A percentile compares a stretch with the other conserved stretches of the same genome.
Conservation (phyloP, 2,113 vertebrate species). For the Hemichromis elongatus region DNA sequence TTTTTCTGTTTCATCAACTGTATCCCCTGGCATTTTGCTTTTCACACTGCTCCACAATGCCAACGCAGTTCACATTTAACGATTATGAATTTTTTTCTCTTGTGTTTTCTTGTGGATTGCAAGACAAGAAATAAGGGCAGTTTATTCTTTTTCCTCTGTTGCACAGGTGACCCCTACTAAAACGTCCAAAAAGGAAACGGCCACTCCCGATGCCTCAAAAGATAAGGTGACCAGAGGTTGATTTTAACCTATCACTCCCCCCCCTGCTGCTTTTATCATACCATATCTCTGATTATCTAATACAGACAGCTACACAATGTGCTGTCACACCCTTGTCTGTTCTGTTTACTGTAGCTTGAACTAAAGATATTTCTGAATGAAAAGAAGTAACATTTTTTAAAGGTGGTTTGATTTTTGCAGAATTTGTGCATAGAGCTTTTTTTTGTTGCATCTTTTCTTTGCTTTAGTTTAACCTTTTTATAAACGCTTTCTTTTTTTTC, state of each 20-base stretch:
- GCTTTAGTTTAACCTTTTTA: background rate
- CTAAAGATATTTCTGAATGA: background rate
- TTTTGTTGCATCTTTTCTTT: background rate
- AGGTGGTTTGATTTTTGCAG: background rate
- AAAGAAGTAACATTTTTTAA: background rate
- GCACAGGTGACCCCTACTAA: slow-evolving; percentile 70
- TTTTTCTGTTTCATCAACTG: slow-evolving; percentile 9
- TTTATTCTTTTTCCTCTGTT: slow-evolving; percentile 13
- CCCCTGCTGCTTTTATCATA: background rate
- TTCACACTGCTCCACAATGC: background rate
- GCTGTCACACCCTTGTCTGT: background rate
- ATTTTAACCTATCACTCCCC: background rate
- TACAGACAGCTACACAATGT: background rate
- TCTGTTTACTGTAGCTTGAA: background rate
- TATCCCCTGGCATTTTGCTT: background rate
- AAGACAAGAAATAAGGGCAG: background rate
- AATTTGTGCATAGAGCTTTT: background rate
- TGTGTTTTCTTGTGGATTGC: background rate
- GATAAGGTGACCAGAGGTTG: slow-evolving; percentile 69
- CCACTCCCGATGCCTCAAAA: slow-evolving; percentile 63
- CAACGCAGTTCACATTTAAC: background rate
- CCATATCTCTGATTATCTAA: background rate
- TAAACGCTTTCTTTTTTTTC: slow-evolving; percentile 50
- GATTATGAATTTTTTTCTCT: rapidly evolving
- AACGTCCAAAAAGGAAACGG: slow-evolving; percentile 69